A percentile compares a stretch with the other conserved stretches of the same genome.
Evolutionary conservation across 2,113 vertebrate genomes (phyloP).

Genomic region (Eolophus roseicapilla): DNA sequence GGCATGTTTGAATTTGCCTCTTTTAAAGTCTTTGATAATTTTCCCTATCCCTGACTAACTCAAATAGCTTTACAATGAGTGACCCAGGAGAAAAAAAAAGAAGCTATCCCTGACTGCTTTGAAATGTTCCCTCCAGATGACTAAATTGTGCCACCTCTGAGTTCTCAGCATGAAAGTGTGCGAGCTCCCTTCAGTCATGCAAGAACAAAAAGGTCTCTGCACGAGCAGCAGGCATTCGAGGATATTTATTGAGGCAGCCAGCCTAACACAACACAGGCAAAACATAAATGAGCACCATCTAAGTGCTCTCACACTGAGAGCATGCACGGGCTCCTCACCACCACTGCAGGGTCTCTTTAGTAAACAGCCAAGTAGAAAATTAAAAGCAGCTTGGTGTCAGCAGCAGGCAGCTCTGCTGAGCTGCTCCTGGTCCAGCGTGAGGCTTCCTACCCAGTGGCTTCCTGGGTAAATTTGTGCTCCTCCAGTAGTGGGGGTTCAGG

Average conservation of each 20-base stretch:
- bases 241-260: background rate
- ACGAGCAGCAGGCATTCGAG: background rate
- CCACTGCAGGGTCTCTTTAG: background rate
- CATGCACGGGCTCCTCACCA: rapidly evolving
- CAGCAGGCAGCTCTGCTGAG: background rate
- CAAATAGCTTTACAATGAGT: background rate
- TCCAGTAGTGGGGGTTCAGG: background rate
- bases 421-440: background rate
- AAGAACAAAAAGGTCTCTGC: background rate
- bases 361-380: background rate
- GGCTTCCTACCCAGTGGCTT: background rate
- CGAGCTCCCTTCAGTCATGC: background rate
- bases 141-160: background rate
- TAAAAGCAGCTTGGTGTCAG: background rate
- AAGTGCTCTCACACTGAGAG: background rate
- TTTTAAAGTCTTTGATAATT: constrained; percentile 13
- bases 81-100: background rate
- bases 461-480: rapidly evolving
- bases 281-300: background rate
- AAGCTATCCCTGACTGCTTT: background rate
- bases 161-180: background rate
- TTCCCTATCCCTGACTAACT: background rate
- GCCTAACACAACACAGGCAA: background rate
- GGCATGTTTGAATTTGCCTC: constrained; percentile 43
- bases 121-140: background rate